phyloP scores from a whole-genome alignment of 2,797 vertebrate species.

The Triplophysa bombifrons region DNA sequence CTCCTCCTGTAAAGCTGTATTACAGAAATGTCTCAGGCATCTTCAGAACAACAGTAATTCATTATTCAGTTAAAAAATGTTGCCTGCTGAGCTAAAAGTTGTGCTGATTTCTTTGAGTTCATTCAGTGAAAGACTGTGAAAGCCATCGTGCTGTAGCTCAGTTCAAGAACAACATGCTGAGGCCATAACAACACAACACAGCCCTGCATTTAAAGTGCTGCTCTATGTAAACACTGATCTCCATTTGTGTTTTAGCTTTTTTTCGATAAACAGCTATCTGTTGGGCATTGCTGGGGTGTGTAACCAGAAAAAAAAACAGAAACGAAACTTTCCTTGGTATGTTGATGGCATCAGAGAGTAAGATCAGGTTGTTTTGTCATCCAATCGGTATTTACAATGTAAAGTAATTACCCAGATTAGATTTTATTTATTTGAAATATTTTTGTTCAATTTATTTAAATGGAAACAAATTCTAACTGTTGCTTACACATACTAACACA shows the following conservation, averaged over 20 bases:
- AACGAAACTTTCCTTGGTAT: too few relatives aligned
- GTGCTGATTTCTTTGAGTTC: conserved; percentile 38
- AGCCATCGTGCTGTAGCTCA: conserved; percentile 1
- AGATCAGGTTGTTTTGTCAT: too few relatives aligned
- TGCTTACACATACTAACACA: too few relatives aligned
- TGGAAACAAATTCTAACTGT: too few relatives aligned
- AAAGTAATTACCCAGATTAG: too few relatives aligned
- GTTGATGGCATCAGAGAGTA: too few relatives aligned
- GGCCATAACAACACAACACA: conserved; percentile 19
- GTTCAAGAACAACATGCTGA: conserved; percentile 25
- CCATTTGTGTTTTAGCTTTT: conserved; percentile 14
- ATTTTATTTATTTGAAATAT: too few relatives aligned
- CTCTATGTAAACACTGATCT: conserved; percentile 13
- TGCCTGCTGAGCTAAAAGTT: conserved; percentile 49
- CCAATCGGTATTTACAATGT: too few relatives aligned
- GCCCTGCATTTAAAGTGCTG: conserved; percentile 17
- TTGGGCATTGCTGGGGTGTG: background rate
- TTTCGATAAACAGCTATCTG: conserved; percentile 7
- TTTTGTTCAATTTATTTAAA: too few relatives aligned
- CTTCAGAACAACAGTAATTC: conserved; percentile 22
- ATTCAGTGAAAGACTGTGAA: conserved; percentile 7
- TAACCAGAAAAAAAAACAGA: background rate
- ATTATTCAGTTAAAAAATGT: conserved; percentile 20
- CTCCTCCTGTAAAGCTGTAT: too few relatives aligned
- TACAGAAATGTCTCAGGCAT: too few relatives aligned